Evolutionary conservation across 2,113 vertebrate genomes (phyloP).

Genomic region (Daboia siamensis): DNA sequence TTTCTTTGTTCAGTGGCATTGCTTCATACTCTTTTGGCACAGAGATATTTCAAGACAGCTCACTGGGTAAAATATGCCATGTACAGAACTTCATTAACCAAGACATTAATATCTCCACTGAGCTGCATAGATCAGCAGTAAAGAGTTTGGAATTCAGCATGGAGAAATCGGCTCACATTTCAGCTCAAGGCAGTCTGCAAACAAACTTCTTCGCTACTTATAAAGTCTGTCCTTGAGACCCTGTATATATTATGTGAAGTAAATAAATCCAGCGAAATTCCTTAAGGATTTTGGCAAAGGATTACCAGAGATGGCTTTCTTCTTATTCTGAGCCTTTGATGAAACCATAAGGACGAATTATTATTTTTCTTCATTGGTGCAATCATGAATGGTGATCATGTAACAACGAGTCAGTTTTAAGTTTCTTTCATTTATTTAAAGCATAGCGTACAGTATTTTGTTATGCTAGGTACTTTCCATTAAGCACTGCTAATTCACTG

Average conservation of each 20-base stretch:
- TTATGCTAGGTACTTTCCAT: background rate
- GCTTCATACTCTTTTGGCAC: background rate
- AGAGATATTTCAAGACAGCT: background rate
- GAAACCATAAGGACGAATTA: background rate
- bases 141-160: background rate
- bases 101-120: background rate
- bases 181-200: background rate
- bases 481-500: background rate
- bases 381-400: background rate
- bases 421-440: background rate
- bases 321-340: background rate
- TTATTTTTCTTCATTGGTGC: background rate
- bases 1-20: background rate
- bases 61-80: background rate
- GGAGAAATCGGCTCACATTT: background rate
- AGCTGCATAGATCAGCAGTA: background rate
- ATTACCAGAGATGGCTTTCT: background rate
- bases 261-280: background rate
- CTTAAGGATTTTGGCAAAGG: background rate
- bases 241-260: background rate
- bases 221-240: background rate
- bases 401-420: background rate
- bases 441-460: background rate
- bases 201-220: background rate
- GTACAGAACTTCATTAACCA: background rate